Percentiles rank a stretch among this genome's conserved stretches.
Evolutionary conservation across 2,113 vertebrate species (phyloP).

Genomic region (Microcebus lehilahytsara): DNA sequence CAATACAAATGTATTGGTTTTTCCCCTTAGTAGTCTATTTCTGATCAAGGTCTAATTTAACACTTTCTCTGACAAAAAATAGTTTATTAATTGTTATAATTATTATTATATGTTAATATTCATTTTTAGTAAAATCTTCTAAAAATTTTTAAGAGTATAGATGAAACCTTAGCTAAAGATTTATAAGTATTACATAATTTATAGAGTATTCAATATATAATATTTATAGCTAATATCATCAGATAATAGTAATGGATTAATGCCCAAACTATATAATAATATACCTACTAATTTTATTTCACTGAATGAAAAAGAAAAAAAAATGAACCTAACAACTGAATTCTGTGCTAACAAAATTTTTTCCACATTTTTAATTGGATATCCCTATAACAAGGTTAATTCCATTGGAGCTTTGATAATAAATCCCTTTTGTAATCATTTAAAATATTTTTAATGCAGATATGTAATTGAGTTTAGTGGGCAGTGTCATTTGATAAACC

Average conservation of each 20-base stretch:
- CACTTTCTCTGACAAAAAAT: neutral
- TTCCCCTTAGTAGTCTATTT: neutral
- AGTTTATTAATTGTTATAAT: neutral
- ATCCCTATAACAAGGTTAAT: neutral
- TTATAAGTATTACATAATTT: neutral
- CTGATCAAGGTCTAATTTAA: neutral
- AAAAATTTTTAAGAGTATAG: neutral
- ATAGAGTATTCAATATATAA: neutral
- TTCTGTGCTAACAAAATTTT: neutral
- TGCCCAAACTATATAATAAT: neutral
- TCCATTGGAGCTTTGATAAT: neutral
- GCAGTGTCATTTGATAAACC: neutral
- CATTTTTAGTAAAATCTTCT: conserved; percentile 31
- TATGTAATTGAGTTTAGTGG: conserved; percentile 13
- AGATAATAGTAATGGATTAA: neutral
- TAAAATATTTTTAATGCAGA: conserved; percentile 33
- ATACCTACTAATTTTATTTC: neutral
- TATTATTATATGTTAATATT: neutral
- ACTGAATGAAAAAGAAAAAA: neutral
- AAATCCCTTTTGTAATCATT: neutral
- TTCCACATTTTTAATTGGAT: conserved; percentile 15
- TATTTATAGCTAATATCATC: neutral
- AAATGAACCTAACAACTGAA: neutral
- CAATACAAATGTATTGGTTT: conserved; percentile 16
- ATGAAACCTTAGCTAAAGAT: neutral